Evolutionary conservation across 2,113 vertebrate genomes (phyloP).

Genomic region (Rafetus swinhoei): DNA sequence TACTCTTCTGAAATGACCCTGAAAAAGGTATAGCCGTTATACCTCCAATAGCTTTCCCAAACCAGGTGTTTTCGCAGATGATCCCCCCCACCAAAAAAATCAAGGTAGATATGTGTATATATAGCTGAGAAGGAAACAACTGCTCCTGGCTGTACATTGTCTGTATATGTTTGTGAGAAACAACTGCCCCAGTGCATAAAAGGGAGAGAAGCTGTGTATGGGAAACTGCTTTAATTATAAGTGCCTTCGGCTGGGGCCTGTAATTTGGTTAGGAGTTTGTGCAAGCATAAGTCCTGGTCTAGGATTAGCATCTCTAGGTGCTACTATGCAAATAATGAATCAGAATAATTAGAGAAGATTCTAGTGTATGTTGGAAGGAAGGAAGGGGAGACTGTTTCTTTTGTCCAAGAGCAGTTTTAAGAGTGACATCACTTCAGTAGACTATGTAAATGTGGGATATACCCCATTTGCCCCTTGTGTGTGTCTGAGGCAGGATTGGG

Average conservation of each 20-base stretch:
- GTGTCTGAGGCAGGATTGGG: neutral
- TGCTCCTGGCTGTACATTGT: rapidly evolving
- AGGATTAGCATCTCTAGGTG: neutral
- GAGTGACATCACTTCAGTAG: neutral
- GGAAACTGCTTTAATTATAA: rapidly evolving
- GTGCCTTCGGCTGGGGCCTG: rapidly evolving
- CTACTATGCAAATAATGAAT: rapidly evolving
- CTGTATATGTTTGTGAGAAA: neutral
- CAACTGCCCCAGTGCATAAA: rapidly evolving
- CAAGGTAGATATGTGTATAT: rapidly evolving
- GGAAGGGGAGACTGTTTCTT: neutral
- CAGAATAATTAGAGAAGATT: neutral
- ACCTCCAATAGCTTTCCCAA: neutral
- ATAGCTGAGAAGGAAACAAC: neutral
- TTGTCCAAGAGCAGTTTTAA: rapidly evolving
- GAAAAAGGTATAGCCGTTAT: neutral
- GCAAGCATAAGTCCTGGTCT: rapidly evolving
- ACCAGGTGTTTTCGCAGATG: rapidly evolving
- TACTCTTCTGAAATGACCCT: neutral
- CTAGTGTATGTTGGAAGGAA: rapidly evolving
- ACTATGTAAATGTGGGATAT: neutral
- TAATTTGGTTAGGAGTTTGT: neutral
- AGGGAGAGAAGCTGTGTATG: rapidly evolving
- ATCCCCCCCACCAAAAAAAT: neutral
- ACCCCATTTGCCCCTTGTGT: neutral